A percentile compares a stretch with the other conserved stretches of the same genome.
These are phyloP conservation scores for Recurvirostra avosetta DNA, from an alignment of 2,113 vertebrate species.

Conservation along the genomic window DNA sequence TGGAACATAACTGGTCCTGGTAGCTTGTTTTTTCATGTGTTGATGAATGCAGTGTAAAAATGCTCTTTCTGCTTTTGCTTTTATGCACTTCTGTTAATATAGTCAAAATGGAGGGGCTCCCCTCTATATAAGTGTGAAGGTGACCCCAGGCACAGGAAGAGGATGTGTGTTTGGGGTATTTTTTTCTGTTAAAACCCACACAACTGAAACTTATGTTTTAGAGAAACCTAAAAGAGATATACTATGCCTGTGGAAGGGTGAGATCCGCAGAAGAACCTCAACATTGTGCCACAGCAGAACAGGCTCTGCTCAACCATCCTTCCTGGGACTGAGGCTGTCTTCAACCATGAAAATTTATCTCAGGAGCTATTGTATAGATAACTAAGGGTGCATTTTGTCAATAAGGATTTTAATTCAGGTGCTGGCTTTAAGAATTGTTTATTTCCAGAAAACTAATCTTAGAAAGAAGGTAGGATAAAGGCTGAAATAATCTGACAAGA, in stretches of 20 bases:
- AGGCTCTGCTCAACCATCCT: background rate
- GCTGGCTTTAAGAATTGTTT: background rate
- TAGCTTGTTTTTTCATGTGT: background rate
- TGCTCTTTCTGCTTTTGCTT: background rate
- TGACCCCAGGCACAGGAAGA: background rate
- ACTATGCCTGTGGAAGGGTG: background rate
- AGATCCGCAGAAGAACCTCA: background rate
- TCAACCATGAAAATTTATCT: background rate
- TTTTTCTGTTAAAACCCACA: background rate
- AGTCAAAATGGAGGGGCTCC: background rate
- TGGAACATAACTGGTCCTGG: background rate
- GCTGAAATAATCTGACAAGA: background rate
- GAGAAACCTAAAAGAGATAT: background rate
- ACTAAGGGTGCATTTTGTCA: background rate
- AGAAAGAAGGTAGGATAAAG: background rate
- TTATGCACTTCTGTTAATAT: background rate
- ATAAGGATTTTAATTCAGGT: background rate
- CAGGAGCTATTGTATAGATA: background rate
- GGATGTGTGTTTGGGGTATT: background rate
- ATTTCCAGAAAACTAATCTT: background rate
- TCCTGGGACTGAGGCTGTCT: background rate
- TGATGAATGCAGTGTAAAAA: background rate
- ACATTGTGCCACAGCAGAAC: background rate
- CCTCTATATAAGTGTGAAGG: background rate
- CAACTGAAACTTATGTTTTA: background rate